Evolutionary conservation across 1,140 invertebrate species (phyloP), one percentile per base, ranked within the genome.

Genomic region (Macrotrachela quadricornifera): DNA sequence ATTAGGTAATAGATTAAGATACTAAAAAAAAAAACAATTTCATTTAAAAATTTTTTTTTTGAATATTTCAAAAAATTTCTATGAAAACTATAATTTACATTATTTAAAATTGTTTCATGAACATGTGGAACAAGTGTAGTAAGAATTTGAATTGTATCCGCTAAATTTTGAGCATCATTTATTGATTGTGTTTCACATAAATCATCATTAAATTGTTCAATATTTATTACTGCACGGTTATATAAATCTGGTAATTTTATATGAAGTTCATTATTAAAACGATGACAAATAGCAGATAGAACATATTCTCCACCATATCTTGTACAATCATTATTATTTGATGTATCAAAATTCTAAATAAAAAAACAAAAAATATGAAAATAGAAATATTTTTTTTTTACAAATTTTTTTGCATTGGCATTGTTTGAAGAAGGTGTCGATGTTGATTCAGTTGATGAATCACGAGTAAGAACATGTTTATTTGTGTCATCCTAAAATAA

Each of bases 251-350:
- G 0, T 91, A 76, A 71, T 88, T 85, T 54, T 92, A 70, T 40
- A 75, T 76, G 55, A 77, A 79, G 13, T 88, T 76, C 56, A 86
- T 59, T 59, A 82, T 77, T 66, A 84, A 82, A 6, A 79, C 78
- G 56, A 71, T 65, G 12, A 73, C 69, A 51, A 69, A 39, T 60
- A 57, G 13, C 43, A 42, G 30, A 11, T 40, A 30, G 15, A 6
- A 16, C 17, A n/a, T 30, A 48, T 11, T 41, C 16, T 54, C 39
- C 2, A 6, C 16, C 8, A 16, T 49, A 11, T 15, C n/a, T 18
- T 44, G n/a, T 3, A n/a, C 9, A 6, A 47, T 21, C 38, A 52
- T n/a, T 17, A 16, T 53, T 16, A 53, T 53, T 46, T 53, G 51
- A 47, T 53, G 42, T 10, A 53, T 38, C n/a, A 44, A 44, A 17